Conservation (phyloP, 35 echinoderm and acorn worm genomes). For the Antedon bifida region DNA sequence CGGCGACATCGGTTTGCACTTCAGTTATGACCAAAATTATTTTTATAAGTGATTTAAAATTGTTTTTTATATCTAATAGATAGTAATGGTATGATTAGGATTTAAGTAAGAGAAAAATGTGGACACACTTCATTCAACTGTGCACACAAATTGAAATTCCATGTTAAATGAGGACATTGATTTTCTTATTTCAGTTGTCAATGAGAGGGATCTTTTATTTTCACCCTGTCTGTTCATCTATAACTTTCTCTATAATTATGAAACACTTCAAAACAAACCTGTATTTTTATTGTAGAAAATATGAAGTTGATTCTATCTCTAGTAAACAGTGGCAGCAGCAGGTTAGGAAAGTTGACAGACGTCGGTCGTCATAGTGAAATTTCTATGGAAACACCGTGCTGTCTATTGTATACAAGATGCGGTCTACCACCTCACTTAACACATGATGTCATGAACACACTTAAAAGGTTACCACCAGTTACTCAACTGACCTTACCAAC, state of each 20-base stretch:
- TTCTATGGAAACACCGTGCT: constrained; percentile 49
- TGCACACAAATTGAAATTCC: too few species aligned
- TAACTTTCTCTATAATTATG: neutral
- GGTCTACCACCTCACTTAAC: constrained; percentile 62
- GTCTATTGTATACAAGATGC: constrained; percentile 62
- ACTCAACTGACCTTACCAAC: constrained; percentile 54
- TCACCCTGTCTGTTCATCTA: too few species aligned
- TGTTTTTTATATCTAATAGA: too few species aligned
- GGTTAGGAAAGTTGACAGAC: constrained; percentile 33
- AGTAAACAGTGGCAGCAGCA: constrained; percentile 21
- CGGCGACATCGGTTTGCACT: too few species aligned
- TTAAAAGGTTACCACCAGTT: constrained; percentile 28
- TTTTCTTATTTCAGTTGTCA: too few species aligned
- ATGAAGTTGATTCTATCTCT: constrained; percentile 59
- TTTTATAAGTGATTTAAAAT: too few species aligned
- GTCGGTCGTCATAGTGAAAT: constrained; percentile 35
- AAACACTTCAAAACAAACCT: neutral
- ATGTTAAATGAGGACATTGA: too few species aligned
- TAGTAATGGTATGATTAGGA: too few species aligned
- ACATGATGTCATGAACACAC: constrained; percentile 25
- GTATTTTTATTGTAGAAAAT: neutral
- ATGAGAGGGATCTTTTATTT: too few species aligned
- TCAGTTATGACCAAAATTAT: too few species aligned
- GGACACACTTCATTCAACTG: too few species aligned
- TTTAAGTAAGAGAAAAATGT: too few species aligned